Base-by-base conservation (phyloP, 1,140 invertebrate species). In the Drosophila nebulosa region DNA sequence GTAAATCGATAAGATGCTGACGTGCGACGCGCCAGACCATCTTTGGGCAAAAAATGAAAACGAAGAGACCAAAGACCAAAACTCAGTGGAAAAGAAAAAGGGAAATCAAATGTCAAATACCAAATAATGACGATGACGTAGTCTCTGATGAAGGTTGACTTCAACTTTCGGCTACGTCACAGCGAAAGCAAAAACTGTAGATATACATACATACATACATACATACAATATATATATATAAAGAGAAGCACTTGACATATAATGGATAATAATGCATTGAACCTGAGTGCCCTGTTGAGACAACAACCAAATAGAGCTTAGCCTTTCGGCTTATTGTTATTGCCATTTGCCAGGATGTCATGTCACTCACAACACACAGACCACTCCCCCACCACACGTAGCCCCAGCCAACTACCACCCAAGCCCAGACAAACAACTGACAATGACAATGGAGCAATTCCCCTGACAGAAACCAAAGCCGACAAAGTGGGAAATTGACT, bases 81-180 rank as follows among this genome's bases (percentile, higher is more conserved):
- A 57, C 16, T 18, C 39, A 1, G 16, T 42, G 16, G 3, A 35
- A 50, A 75, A 68, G 57, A 32, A 58, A 67, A 81, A 71, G 62
- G 64, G 71, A 83, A 84, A 86, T 84, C 81, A 84, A 84, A 84
- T 84, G 80, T 84, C 80, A 84, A 85, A 86, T 79, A 73, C 72
- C 80, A 79, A 80, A 85, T 65, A 64, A 69, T 68, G 76, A 85
- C 66, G 77, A 75, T 85, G 79, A 85, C 79, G 79, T 83, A 75
- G 79, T 63, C 35, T 2, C 51, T 81, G 79, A 83, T 69, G 79
- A 79, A 84, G 79, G 79, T 83, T 83, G 71, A 83, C 79, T 46
- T 46, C 16, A 21, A 21, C 39, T 75, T 78, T 73, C n/a, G 60
- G 53, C 66, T 74, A 74, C 70, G 71, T 74, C 71, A 74, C 71